These are phyloP conservation scores for Aldrovandia affinis DNA, from an alignment of 2,797 vertebrate genomes.

Conservation along the genomic window DNA sequence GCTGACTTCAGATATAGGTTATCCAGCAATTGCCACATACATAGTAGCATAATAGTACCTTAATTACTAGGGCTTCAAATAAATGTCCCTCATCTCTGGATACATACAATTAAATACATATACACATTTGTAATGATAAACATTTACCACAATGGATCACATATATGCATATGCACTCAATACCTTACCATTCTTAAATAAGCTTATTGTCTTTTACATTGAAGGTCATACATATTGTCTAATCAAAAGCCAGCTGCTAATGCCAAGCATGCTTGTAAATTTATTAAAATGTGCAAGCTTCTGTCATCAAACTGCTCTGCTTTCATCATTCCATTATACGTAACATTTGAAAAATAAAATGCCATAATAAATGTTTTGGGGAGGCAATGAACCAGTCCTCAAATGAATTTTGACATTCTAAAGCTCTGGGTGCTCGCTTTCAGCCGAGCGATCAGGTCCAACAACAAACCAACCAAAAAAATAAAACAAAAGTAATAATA, in stretches of 20 bases:
- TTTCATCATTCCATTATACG: conserved; percentile 66
- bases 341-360: conserved; percentile 53
- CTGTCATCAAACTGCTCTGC: conserved; percentile 53
- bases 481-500: conserved; percentile 61
- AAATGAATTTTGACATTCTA: conserved; percentile 64
- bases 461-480: conserved; percentile 69
- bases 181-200: not conserved
- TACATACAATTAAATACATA: no score
- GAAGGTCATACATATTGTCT: conserved; percentile 47
- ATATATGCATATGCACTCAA: conserved; percentile 20
- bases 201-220: not conserved
- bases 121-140: no score
- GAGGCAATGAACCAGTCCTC: conserved; percentile 60
- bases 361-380: conserved; percentile 43
- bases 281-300: conserved; percentile 19
- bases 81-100: not conserved
- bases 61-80: conserved; percentile 39
- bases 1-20: conserved; percentile 32
- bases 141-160: conserved; percentile 49
- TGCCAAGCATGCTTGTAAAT: not conserved
- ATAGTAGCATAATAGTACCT: not conserved
- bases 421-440: conserved; percentile 59
- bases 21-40: conserved; percentile 12
- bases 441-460: conserved; percentile 59
- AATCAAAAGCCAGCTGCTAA: conserved; percentile 36